Conservation (phyloP, 2,888 invertebrate genomes). For the Eucriotettix oculatus region DNA sequence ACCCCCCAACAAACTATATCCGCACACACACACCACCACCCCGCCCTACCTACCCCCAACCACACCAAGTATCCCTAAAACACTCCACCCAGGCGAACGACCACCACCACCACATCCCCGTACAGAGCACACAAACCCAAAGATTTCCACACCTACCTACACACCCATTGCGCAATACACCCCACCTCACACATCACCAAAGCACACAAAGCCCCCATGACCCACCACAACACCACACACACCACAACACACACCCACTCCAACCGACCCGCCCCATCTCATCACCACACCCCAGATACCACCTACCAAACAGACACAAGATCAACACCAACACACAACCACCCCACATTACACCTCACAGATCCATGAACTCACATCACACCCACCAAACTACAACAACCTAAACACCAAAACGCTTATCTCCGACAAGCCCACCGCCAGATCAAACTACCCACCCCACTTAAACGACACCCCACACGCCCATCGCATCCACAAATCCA, state of each 20-base stretch:
- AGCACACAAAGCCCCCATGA: neutral
- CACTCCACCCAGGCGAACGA: too few species aligned
- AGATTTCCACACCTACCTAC: neutral
- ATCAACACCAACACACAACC: neutral
- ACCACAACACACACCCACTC: neutral
- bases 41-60: too few species aligned
- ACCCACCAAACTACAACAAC: neutral
- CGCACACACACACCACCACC: too few species aligned
- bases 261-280: neutral
- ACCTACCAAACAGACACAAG: neutral
- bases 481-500: too few species aligned
- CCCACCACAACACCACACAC: too few species aligned
- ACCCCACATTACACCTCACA: neutral
- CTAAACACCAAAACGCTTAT: neutral
- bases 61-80: neutral
- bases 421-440: too few species aligned
- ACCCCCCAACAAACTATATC: too few species aligned
- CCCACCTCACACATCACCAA: neutral
- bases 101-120: too few species aligned
- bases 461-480: too few species aligned
- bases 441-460: too few species aligned
- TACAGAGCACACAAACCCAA: too few species aligned
- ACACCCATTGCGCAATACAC: neutral
- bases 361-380: neutral
- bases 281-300: neutral